Conservation (phyloP, 2,888 invertebrate species). For the Petrolisthes manimaculis region DNA sequence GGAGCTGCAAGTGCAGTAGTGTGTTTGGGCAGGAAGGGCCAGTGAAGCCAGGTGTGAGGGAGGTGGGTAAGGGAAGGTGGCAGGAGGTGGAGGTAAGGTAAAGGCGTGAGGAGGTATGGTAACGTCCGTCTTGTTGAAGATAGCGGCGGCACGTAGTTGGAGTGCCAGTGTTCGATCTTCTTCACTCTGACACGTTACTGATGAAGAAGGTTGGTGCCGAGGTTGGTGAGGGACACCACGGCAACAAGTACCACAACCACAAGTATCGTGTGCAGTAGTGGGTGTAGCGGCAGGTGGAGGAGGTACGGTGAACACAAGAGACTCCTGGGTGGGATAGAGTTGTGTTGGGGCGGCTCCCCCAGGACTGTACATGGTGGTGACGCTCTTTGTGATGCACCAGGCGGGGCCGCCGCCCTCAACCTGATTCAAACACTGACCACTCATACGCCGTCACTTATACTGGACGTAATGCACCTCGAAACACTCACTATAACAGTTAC, state of each 20-base stretch:
- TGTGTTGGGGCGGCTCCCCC: conserved; percentile 27
- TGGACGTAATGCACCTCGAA: not conserved
- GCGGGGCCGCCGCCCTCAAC: conserved; percentile 10
- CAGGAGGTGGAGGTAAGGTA: conserved; percentile 65
- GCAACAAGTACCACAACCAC: conserved; percentile 26
- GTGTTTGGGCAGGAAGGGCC: conserved; percentile 6
- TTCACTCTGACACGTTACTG: conserved; percentile 19
- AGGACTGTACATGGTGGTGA: conserved; percentile 45
- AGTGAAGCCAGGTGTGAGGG: conserved; percentile 69
- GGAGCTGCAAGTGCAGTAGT: conserved; percentile 38
- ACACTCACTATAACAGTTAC: not conserved
- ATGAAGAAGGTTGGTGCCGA: not conserved
- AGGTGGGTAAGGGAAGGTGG: conserved; percentile 69
- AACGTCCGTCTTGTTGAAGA: conserved; percentile 58
- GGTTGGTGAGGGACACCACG: conserved; percentile 20
- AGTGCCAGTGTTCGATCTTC: conserved; percentile 59
- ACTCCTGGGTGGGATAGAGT: conserved; percentile 16
- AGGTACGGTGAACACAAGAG: conserved; percentile 35
- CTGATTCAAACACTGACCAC: conserved; percentile 24
- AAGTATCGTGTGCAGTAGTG: conserved; percentile 15
- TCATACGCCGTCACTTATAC: conserved; percentile 7
- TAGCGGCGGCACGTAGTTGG: conserved; percentile 56
- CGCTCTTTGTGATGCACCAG: conserved; percentile 37
- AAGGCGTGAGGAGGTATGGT: conserved; percentile 68
- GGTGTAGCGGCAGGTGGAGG: conserved; percentile 25